Base-by-base conservation (phyloP, 2,113 vertebrate species). In the Diadophis punctatus region DNA sequence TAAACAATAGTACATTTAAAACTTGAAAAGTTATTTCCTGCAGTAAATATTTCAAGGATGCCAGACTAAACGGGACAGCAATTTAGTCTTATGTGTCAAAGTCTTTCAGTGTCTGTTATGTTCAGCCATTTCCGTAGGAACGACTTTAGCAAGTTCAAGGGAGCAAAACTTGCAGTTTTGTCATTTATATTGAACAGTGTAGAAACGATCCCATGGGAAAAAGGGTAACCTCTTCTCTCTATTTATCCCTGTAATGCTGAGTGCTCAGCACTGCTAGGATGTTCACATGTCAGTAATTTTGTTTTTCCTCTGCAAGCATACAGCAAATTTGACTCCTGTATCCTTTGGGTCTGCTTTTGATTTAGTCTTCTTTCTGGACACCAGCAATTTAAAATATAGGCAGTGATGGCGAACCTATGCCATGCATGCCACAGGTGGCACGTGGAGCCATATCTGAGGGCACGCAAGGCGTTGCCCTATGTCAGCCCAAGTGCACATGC, bases 1-100 rank as follows among this genome's bases (percentile, higher is more conserved):
- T 96, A 96, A 96, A 96, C 94, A 95, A 0, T 91, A 49, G 92
- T 91, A 93, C 52, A 90, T 93, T 95, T 60, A 93, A 85, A 94
- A 91, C 90, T 91, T 93, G 55, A 27, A 27, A 94, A 74, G 95
- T 94, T 96, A 95, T 96, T 97, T 97, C 93, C 95, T 97, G 96
- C 94, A 94, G 93, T 95, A 97, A 97, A 97, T 95, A 96, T 90
- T 55, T 74, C 91, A 89, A 93, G 84, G 87, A 95, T 93, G 91
- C 91, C 34, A 93, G 92, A 92, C 91, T 84, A 95, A 94, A 94
- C 7, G 22, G 51, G 55, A 90, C 39, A 91, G 60, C 52, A 58
- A 92, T 92, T 96, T 93, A 74, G 90, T 96, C 96, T 96, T 95
- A 91, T 96, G 89, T 95, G 49, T 89, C 90, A 94, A 96, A 92